These are phyloP conservation scores for Sinocyclocheilus rhinocerous DNA, from an alignment of 2,113 vertebrate species.

Conservation along the genomic window DNA sequence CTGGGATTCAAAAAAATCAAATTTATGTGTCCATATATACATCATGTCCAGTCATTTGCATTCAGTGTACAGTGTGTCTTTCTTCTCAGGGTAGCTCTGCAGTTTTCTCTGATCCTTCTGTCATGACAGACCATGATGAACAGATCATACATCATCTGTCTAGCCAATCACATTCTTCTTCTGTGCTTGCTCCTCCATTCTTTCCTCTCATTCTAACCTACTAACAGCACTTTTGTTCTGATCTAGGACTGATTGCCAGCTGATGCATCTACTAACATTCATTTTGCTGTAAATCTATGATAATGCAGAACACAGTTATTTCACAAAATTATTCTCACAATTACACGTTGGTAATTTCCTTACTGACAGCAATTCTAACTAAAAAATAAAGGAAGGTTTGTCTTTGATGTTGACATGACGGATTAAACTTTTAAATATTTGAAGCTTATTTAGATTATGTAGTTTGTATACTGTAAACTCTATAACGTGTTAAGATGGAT, in stretches of 20 bases:
- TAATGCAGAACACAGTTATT: background rate
- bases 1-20: background rate
- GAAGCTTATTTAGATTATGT: too few species aligned
- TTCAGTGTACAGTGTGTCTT: background rate
- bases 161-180: conserved; percentile 3
- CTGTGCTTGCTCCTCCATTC: conserved; percentile 1
- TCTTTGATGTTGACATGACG: background rate
- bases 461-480: too few species aligned
- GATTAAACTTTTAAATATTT: too few species aligned
- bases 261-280: conserved; percentile 19
- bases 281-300: background rate
- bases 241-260: conserved; percentile 18
- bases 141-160: conserved; percentile 26
- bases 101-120: conserved; percentile 9
- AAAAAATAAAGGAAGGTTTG: background rate
- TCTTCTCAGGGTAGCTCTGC: background rate
- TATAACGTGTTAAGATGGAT: background rate
- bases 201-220: background rate
- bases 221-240: conserved; percentile 29
- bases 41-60: conserved; percentile 11
- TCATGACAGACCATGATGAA: conserved; percentile 19
- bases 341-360: background rate
- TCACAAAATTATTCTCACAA: background rate
- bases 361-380: background rate
- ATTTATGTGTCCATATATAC: background rate